Evolutionary conservation across 2,113 vertebrate species (phyloP).

Genomic region (Hypocryptadius cinnamomeus): DNA sequence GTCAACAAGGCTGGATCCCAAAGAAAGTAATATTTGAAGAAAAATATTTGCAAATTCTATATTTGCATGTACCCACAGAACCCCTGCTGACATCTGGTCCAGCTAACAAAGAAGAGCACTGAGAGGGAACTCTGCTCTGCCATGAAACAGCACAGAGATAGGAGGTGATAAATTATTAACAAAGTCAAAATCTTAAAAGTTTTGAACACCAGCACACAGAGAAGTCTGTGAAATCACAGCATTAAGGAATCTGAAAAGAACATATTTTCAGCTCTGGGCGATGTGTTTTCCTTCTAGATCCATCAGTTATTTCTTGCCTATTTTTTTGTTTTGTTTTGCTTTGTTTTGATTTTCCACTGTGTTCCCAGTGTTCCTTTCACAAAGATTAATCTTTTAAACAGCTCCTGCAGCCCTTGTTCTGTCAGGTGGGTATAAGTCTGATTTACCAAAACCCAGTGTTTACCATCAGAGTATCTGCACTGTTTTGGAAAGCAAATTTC

Average conservation of each 20-base stretch:
- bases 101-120: background rate
- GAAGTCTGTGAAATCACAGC: background rate
- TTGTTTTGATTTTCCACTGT: background rate
- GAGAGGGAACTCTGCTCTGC: background rate
- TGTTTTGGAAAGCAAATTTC: background rate
- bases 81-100: background rate
- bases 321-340: background rate
- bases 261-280: slow-evolving; percentile 13
- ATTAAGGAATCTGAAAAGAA: slow-evolving; percentile 4
- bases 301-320: background rate
- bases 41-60: background rate
- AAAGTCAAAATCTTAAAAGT: background rate
- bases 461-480: background rate
- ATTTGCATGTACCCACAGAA: background rate
- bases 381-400: slow-evolving; percentile 24
- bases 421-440: background rate
- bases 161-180: slow-evolving; percentile 23
- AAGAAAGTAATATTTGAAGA: background rate
- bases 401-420: background rate
- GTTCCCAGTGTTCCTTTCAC: background rate
- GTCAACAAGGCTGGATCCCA: background rate
- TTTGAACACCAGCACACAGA: background rate
- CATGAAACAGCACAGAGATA: background rate
- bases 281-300: background rate
- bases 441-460: background rate